A percentile compares a stretch with the other conserved stretches of the same genome.
phyloP scores from a whole-genome alignment of 2,888 invertebrate genomes.

The Meganola albula region DNA sequence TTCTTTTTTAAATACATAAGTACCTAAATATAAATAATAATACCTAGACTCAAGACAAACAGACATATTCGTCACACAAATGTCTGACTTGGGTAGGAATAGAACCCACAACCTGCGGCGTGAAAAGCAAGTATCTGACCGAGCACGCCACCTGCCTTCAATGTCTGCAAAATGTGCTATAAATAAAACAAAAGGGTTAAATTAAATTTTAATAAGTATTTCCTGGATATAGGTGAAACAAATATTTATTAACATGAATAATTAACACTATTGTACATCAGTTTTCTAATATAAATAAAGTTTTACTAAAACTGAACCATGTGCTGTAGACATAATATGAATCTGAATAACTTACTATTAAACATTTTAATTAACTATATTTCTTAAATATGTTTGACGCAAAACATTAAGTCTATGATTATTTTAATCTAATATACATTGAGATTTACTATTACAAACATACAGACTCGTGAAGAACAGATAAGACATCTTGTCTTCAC shows the following conservation, averaged over 20 bases:
- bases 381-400: constrained; percentile 30
- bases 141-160: too few relatives aligned
- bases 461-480: constrained; percentile 21
- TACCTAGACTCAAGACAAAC: too few relatives aligned
- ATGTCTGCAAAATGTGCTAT: too few relatives aligned
- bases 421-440: constrained; percentile 24
- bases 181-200: constrained; percentile 40
- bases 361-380: constrained; percentile 35
- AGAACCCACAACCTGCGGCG: too few relatives aligned
- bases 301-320: constrained; percentile 47
- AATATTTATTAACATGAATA: constrained; percentile 56
- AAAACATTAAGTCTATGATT: constrained; percentile 32
- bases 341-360: constrained; percentile 41
- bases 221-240: constrained; percentile 57
- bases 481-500: constrained; percentile 14
- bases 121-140: too few relatives aligned
- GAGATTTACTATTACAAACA: constrained; percentile 17
- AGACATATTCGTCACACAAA: too few relatives aligned
- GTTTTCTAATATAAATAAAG: constrained; percentile 47
- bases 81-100: too few relatives aligned
- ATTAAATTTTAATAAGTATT: constrained; percentile 66
- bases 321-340: constrained; percentile 70
- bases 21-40: too few relatives aligned
- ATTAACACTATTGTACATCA: constrained; percentile 52
- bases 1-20: too few relatives aligned